Evolutionary conservation across 1,140 invertebrate genomes (phyloP), one percentile per base, ranked within the genome.

Genomic region (Heliconius hermathena): DNA sequence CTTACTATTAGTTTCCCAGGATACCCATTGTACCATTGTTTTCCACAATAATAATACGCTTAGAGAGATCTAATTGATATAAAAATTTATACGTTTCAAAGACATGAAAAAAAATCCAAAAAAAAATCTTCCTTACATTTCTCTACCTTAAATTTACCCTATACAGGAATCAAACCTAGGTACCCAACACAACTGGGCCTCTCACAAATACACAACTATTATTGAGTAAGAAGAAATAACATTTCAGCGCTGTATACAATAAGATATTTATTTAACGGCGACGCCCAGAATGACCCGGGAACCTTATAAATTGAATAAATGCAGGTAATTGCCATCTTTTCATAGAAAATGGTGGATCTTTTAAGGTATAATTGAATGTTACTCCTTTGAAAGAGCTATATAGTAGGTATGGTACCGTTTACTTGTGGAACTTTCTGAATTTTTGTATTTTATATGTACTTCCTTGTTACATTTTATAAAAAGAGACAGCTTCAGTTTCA

Each of bases 241-340:
- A 54, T 54, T 54, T 54, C 52, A 8, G 0, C n/a, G n/a, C 2
- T 3, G 54, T 57, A 57, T 22, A 57, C 54, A 57, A 57, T 57
- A 57, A n/a, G 54, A 73, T n/a, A 73, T 73, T 36, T 73, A 73
- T 73, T 36, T 73, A 73, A 46, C 41, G 71, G 71, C 71, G 18
- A 16, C 38, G 71, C 52, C 20, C 52, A 16, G 71, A 54, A 54
- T 20, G 18, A 54, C 52, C 52, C 52, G 20, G 9, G 54, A 57
- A 29, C 49, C 73, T 74, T 74, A 49, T 33, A 74, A 74, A 49
- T 74, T 52, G 73, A 74, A 74, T 74, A 49, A 74, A 74, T 49
- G 36, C 73, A 74, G 20, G 73, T 74, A 74, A 74, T 74, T 74
- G 73, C 13, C 33, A 33, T 20, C 73, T 29, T 74, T 74, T 74